Percentiles rank a stretch among this genome's conserved stretches.
Conservation (phyloP, 2,888 invertebrate species). For the Dasypolia templi region DNA sequence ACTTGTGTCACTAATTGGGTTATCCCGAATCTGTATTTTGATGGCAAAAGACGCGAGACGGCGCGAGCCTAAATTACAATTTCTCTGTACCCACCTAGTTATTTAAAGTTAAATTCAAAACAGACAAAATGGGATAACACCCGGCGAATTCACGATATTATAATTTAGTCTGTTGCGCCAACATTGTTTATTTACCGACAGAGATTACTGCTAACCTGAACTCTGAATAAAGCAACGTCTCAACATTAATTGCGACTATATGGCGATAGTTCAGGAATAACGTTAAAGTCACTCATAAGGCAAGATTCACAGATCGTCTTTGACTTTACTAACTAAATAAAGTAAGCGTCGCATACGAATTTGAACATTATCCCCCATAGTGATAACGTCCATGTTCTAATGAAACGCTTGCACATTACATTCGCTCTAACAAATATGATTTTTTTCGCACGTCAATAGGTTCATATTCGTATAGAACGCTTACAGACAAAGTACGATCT, state of each 20-base stretch:
- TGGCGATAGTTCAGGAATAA: constrained; percentile 19
- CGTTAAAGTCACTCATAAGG: neutral
- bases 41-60: neutral
- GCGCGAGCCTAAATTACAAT: neutral
- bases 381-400: neutral
- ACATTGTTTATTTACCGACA: neutral
- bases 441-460: no score
- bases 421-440: no score
- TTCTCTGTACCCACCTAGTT: neutral
- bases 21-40: neutral
- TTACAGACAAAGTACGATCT: neutral
- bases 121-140: neutral
- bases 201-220: neutral
- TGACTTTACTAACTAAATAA: neutral
- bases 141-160: neutral
- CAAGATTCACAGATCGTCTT: neutral
- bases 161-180: neutral
- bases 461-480: neutral
- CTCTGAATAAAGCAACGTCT: neutral
- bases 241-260: constrained; percentile 18
- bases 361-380: no score
- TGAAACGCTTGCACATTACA: neutral
- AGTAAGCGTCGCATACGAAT: neutral
- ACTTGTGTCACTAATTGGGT: neutral
- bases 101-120: neutral